Evolutionary conservation across 2,797 vertebrate genomes (phyloP).

Genomic region (Erethizon dorsatum): DNA sequence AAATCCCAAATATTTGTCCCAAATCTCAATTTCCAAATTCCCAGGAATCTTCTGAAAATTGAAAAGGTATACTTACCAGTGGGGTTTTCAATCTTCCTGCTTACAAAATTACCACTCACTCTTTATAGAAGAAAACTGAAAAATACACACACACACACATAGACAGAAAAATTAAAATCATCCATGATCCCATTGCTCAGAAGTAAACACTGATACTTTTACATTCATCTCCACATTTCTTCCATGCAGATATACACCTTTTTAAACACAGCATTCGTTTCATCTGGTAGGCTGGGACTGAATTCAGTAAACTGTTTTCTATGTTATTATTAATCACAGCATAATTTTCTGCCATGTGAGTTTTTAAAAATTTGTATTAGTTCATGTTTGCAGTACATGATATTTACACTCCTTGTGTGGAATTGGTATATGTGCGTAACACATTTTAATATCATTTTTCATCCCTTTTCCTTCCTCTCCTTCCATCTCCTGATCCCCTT

Average conservation of each 20-base stretch:
- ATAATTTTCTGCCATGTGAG: background rate
- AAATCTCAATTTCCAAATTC: slow-evolving; percentile 27
- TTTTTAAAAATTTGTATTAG: background rate
- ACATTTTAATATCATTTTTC: background rate
- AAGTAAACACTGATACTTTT: background rate
- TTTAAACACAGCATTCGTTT: background rate
- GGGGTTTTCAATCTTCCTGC: background rate
- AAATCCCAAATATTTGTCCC: background rate
- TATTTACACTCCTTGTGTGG: background rate
- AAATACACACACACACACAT: background rate
- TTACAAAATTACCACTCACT: background rate
- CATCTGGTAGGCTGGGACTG: no score
- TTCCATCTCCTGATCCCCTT: background rate
- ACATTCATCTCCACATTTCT: background rate
- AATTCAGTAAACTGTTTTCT: background rate
- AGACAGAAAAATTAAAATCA: background rate
- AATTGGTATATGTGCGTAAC: background rate
- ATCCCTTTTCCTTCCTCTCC: background rate
- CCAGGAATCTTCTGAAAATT: background rate
- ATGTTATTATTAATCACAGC: no score
- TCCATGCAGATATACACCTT: background rate
- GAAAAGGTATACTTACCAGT: background rate
- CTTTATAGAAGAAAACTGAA: background rate
- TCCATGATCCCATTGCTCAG: background rate
- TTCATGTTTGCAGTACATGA: background rate